Percentiles rank a stretch among this genome's conserved stretches.
These are phyloP conservation scores for Xyrauchen texanus DNA, from an alignment of 2,113 vertebrate species.

Conservation along the genomic window DNA sequence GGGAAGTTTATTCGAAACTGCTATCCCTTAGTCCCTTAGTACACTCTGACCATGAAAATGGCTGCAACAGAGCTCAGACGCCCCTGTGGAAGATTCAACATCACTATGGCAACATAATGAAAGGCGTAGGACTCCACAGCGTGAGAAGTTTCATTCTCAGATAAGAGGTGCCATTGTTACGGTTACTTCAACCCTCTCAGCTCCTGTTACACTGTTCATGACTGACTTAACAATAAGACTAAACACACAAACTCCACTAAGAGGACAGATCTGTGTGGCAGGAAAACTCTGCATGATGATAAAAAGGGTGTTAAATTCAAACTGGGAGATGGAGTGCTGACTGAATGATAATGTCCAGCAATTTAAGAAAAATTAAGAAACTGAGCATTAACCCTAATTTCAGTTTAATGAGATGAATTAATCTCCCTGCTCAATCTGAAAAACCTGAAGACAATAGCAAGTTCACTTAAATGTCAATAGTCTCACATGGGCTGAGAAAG, in stretches of 20 bases:
- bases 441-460: not conserved
- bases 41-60: conserved; percentile 33
- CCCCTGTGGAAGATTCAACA: conserved; percentile 27
- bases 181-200: conserved; percentile 16
- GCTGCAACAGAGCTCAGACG: conserved; percentile 4
- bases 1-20: no score
- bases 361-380: no score
- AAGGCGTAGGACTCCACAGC: conserved; percentile 25
- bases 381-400: no score
- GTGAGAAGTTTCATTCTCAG: conserved; percentile 39
- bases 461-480: no score
- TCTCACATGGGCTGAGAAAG: not conserved
- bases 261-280: conserved; percentile 1
- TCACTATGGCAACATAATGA: conserved; percentile 49
- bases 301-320: not conserved
- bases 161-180: conserved; percentile 30
- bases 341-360: no score
- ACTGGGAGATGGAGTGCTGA: no score
- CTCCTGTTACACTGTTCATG: conserved; percentile 2
- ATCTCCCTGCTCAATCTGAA: not conserved
- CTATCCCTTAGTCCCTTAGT: not conserved
- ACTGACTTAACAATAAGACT: not conserved
- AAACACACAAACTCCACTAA: not conserved
- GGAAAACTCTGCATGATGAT: not conserved
- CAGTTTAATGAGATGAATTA: no score